A percentile compares a stretch with the other conserved stretches of the same genome.
These are phyloP conservation scores for Gastracanthus pulcherrimus DNA, from an alignment of 2,888 invertebrate species.

Conservation along the genomic window DNA sequence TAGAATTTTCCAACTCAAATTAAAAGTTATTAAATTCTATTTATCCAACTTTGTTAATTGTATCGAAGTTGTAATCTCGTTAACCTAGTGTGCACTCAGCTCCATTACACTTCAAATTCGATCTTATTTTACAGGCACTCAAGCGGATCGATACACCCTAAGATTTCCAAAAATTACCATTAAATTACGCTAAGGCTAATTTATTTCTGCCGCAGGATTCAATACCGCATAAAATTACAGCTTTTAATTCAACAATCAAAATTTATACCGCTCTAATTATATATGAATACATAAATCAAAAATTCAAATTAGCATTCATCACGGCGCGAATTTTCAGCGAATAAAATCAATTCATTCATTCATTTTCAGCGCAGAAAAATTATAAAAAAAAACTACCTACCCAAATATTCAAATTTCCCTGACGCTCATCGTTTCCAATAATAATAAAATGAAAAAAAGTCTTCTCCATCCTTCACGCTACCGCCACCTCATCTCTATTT, in stretches of 20 bases:
- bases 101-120: not conserved
- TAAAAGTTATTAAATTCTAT: constrained; percentile 45
- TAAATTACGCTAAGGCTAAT: too few species aligned
- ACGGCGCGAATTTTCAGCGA: not conserved
- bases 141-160: not conserved
- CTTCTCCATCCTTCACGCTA: not conserved
- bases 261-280: too few species aligned
- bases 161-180: too few species aligned
- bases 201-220: too few species aligned
- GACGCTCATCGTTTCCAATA: not conserved
- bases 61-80: constrained; percentile 15
- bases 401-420: not conserved
- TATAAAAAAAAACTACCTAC: not conserved
- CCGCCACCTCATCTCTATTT: not conserved
- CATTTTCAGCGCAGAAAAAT: not conserved
- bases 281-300: not conserved
- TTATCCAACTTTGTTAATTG: constrained; percentile 25
- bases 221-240: too few species aligned
- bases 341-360: not conserved
- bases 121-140: not conserved
- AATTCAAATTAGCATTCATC: not conserved
- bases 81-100: not conserved
- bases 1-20: constrained; percentile 26
- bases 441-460: constrained; percentile 8
- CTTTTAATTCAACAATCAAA: too few species aligned